phyloP scores from a whole-genome alignment of 2,888 invertebrate genomes.

The Trimorus sp. region DNA sequence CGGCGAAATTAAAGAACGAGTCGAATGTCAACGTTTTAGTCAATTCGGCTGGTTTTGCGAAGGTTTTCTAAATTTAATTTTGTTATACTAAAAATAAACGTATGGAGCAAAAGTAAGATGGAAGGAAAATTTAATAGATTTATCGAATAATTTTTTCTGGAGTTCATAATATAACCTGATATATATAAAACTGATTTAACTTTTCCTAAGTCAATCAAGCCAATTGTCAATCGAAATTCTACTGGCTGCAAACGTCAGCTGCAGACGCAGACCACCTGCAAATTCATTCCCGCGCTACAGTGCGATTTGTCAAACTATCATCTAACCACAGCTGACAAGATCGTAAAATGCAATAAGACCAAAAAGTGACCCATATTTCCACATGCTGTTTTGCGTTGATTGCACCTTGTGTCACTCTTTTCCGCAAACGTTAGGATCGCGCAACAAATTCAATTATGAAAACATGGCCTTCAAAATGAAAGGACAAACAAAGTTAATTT shows the following conservation, averaged over 20 bases:
- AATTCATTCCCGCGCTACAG: conserved; percentile 60
- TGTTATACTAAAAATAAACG: too few relatives aligned
- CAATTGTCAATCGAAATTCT: conserved; percentile 65
- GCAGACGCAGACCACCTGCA: conserved; percentile 65
- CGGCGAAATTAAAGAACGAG: too few relatives aligned
- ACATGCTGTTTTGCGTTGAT: conserved; percentile 38
- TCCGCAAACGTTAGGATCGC: conserved; percentile 22
- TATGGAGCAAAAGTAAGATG: too few relatives aligned
- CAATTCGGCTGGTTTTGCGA: too few relatives aligned
- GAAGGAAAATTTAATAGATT: too few relatives aligned
- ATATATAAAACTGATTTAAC: conserved; percentile 45
- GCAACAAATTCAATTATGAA: conserved; percentile 14
- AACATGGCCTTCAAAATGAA: too few relatives aligned
- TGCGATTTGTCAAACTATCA: conserved; percentile 65
- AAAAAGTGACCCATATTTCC: conserved; percentile 61
- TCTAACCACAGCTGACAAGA: conserved; percentile 65
- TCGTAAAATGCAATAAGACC: conserved; percentile 63
- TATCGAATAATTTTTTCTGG: too few relatives aligned
- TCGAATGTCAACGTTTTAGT: too few relatives aligned
- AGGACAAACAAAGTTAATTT: too few relatives aligned
- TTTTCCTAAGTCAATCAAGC: conserved; percentile 63
- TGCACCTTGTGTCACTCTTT: conserved; percentile 31
- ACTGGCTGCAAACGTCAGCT: conserved; percentile 59
- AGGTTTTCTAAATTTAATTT: neutral
- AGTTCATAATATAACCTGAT: conserved; percentile 25